Conservation (phyloP, 2,113 vertebrate genomes). For the Gasterosteus nipponicus region DNA sequence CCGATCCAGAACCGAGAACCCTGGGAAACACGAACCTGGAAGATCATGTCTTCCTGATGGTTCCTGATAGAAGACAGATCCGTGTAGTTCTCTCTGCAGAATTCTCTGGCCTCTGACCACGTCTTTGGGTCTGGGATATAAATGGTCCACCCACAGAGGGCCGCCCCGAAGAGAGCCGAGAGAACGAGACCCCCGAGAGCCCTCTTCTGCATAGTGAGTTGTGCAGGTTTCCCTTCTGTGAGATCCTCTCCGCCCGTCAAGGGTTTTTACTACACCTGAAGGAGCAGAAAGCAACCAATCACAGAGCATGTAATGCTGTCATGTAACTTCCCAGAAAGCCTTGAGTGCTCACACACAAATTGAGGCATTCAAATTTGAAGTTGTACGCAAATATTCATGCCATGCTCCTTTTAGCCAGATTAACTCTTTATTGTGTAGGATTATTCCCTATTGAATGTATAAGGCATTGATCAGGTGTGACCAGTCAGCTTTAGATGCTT, state of each 20-base stretch:
- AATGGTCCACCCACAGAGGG: background rate
- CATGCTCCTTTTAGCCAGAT: background rate
- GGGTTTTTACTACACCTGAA: background rate
- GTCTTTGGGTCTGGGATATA: rapidly evolving
- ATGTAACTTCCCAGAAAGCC: slow-evolving; percentile 22
- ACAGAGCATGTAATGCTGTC: background rate
- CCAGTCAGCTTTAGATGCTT: background rate
- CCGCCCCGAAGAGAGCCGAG: slow-evolving; percentile 6
- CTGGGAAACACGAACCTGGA: background rate
- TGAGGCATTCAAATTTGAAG: slow-evolving; percentile 27
- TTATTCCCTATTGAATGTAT: background rate
- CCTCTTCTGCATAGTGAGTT: slow-evolving; percentile 6
- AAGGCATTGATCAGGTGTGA: background rate
- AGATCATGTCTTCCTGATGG: background rate
- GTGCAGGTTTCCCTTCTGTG: background rate
- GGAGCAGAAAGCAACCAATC: slow-evolving; percentile 17
- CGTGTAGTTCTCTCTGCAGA: slow-evolving; percentile 11
- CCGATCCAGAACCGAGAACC: slow-evolving; percentile 34
- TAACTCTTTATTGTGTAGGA: background rate
- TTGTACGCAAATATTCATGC: background rate
- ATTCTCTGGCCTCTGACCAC: slow-evolving; percentile 33
- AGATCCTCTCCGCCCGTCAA: background rate
- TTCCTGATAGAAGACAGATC: slow-evolving; percentile 40
- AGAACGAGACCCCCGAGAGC: slow-evolving; percentile 13
- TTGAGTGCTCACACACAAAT: background rate